These are phyloP conservation scores for Scaptomyza pallida DNA, from an alignment of 1,140 invertebrate species.

Conservation along the genomic window DNA sequence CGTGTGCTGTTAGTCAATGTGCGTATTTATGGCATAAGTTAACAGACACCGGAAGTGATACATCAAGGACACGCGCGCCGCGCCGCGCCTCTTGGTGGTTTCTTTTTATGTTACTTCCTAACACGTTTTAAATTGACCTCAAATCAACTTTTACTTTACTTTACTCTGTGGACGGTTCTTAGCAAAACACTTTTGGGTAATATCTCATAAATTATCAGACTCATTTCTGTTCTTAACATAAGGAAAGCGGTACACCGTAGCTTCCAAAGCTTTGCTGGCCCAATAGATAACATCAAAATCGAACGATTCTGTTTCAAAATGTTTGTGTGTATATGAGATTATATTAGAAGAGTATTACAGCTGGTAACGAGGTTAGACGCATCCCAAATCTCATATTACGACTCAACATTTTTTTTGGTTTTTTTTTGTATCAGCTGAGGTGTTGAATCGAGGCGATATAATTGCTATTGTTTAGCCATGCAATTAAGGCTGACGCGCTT, in stretches of 20 bases:
- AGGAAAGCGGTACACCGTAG: too few relatives aligned
- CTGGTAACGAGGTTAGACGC: too few relatives aligned
- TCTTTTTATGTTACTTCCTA: slow-evolving; percentile 38
- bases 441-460: too few relatives aligned
- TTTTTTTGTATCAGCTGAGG: too few relatives aligned
- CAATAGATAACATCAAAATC: neutral
- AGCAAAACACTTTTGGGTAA: neutral
- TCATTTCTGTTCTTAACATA: neutral
- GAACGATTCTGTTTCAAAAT: too few relatives aligned
- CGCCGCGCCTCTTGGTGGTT: neutral
- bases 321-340: too few relatives aligned
- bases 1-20: slow-evolving; percentile 68
- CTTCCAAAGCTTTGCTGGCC: too few relatives aligned
- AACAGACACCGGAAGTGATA: slow-evolving; percentile 81
- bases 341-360: too few relatives aligned
- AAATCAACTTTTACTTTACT: slow-evolving; percentile 37
- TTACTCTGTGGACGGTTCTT: neutral
- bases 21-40: slow-evolving; percentile 80
- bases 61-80: slow-evolving; percentile 68
- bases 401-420: too few relatives aligned
- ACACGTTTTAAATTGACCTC: slow-evolving; percentile 74
- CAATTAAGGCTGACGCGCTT: neutral
- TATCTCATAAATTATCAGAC: neutral
- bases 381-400: too few relatives aligned
- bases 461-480: neutral